Evolutionary conservation across 2,888 invertebrate species (phyloP), one percentile per base, ranked within the genome.

Genomic region (Platycheirus albimanus): DNA sequence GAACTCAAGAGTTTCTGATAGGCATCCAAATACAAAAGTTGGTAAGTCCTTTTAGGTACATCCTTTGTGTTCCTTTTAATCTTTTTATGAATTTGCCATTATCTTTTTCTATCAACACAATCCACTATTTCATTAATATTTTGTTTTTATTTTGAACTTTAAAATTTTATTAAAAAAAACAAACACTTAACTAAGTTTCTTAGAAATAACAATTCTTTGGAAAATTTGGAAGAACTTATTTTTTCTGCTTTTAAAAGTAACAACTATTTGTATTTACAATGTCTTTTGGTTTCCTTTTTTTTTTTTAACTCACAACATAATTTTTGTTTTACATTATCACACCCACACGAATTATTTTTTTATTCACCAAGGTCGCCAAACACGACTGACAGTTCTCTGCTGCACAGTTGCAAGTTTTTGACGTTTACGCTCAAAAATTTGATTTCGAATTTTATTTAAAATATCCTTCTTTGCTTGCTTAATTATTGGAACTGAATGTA

Each of bases 371-470:
- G 89, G 89, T n/a, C 89, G 86, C 89, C 89, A 90, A 15, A 90
- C 89, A 7, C 86, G 87, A 69, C 87, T 41, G 0, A 86, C 86
- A 51, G 85, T 87, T 28, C 89, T 87, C 17, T 88, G 79, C 30
- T 88, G 84, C 13, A 79, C 17, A 17, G 8, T 75, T 4, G 87
- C 88, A 30, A 88, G 86, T 47, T 89, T 86, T 47, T 89, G 88
- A 0, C 89, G 88, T 58, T 90, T 90, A 0, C 89, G 87, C 84
- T 90, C 89, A 13, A 90, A 89, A 24, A 90, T 90, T 85, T 90
- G 89, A 61, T 87, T 87, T n/a, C 89, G 88, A 67, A 90, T 90
- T 84, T 90, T 90, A 2, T 88, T 84, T 30, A 90, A 79, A 47
- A 90, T 90, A 86, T 88, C 88, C 85, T 86, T 87, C 83, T 88